Percentiles rank a stretch among this genome's conserved stretches.
Conservation (phyloP, 1,140 invertebrate genomes). For the Hermatobates lingyangjiaoensis region DNA sequence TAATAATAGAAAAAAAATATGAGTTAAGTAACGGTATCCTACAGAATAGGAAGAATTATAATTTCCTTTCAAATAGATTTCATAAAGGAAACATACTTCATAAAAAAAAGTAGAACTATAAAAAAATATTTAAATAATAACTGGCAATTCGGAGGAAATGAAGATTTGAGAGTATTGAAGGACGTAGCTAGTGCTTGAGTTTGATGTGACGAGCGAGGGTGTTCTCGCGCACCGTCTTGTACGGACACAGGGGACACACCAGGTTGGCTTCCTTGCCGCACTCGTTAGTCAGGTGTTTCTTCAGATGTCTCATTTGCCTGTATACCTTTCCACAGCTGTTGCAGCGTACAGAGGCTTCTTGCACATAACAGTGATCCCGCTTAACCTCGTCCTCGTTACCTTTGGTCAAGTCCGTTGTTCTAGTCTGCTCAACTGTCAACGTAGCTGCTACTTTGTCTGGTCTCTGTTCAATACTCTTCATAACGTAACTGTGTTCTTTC, state of each 20-base stretch:
- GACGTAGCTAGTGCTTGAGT: too few species aligned
- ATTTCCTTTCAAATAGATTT: too few species aligned
- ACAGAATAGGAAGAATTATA: too few species aligned
- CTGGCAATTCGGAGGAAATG: too few species aligned
- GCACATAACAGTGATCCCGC: slow-evolving; percentile 8
- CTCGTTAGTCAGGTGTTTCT: slow-evolving; percentile 32
- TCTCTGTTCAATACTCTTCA: not conserved
- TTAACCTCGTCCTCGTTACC: slow-evolving; percentile 3
- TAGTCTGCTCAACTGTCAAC: too few species aligned
- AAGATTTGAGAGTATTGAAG: too few species aligned
- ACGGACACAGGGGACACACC: not conserved
- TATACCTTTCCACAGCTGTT: slow-evolving; percentile 13
- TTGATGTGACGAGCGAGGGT: not conserved
- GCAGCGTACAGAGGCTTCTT: slow-evolving; percentile 4
- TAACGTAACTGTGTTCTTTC: not conserved
- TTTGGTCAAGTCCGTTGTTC: too few species aligned
- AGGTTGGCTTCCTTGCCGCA: slow-evolving; percentile 28
- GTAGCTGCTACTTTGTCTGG: not conserved
- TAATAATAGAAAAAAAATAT: too few species aligned
- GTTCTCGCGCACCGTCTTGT: not conserved
- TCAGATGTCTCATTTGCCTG: slow-evolving; percentile 11
- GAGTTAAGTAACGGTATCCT: too few species aligned
- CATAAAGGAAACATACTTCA: too few species aligned
- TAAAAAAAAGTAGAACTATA: too few species aligned
- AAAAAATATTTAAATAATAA: too few species aligned